Percentiles rank a stretch among this genome's conserved stretches.
Conservation (phyloP, 2,888 invertebrate species). For the Cephus nigrinus region DNA sequence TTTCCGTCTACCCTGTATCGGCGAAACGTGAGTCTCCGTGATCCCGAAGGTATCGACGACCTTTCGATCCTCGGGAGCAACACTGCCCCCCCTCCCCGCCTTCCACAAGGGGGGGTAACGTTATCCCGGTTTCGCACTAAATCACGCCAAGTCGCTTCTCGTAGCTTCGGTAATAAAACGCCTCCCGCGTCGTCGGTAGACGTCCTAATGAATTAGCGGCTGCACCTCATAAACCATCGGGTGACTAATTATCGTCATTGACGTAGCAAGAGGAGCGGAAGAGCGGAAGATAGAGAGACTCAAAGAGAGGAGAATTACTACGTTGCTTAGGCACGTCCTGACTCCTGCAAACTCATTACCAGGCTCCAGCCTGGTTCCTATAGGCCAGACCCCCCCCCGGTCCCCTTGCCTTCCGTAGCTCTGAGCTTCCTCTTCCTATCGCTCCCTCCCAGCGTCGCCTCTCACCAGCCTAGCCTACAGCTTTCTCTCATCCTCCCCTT, state of each 20-base stretch:
- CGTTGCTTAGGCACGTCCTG: conserved; percentile 20
- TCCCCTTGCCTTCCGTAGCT: not conserved
- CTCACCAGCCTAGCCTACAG: conserved; percentile 2
- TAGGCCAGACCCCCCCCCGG: not conserved
- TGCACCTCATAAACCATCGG: conserved; percentile 27
- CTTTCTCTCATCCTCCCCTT: conserved; percentile 6
- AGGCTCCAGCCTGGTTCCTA: conserved; percentile 16
- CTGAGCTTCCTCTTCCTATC: not conserved
- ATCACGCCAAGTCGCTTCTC: not conserved
- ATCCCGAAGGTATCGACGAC: not conserved
- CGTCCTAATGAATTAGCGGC: conserved; percentile 27
- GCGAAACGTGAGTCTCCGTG: not conserved
- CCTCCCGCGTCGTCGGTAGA: not conserved
- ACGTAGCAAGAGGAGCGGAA: conserved; percentile 27
- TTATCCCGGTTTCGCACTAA: not conserved
- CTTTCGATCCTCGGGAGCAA: not conserved
- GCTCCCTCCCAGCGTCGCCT: conserved; percentile 7
- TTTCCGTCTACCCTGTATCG: not conserved
- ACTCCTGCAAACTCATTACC: conserved; percentile 44
- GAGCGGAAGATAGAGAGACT: conserved; percentile 25
- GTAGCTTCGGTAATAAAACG: not conserved
- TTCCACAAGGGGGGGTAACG: not conserved
- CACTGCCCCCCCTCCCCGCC: not conserved
- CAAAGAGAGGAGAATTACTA: not conserved
- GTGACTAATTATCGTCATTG: conserved; percentile 40